Evolutionary conservation across 2,797 vertebrate genomes (phyloP).

Genomic region (Argya squamiceps): DNA sequence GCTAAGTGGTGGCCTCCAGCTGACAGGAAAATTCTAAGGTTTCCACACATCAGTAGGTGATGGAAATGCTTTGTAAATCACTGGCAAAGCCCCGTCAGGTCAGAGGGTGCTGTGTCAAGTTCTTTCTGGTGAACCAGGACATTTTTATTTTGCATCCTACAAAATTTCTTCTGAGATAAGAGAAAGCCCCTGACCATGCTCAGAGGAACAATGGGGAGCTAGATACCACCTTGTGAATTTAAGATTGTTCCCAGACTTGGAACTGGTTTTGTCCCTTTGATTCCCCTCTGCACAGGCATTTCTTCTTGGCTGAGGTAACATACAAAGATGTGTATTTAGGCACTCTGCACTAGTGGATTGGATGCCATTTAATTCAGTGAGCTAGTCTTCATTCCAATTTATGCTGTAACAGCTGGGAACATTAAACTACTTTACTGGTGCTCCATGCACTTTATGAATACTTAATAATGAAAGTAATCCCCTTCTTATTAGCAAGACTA

Average conservation of each 20-base stretch:
- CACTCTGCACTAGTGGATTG: background rate
- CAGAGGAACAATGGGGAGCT: background rate
- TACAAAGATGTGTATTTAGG: background rate
- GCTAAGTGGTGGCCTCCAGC: background rate
- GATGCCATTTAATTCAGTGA: background rate
- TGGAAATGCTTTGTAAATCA: background rate
- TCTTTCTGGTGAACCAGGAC: background rate
- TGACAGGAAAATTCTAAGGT: background rate
- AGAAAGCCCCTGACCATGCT: background rate
- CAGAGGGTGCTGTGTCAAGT: background rate
- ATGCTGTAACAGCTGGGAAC: background rate
- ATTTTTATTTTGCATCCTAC: background rate
- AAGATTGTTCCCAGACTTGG: background rate
- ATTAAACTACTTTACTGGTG: background rate
- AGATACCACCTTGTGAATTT: background rate
- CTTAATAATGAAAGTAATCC: background rate
- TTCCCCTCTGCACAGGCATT: background rate
- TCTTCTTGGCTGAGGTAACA: background rate
- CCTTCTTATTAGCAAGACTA: background rate
- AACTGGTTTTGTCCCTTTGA: background rate
- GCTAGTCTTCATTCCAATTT: background rate
- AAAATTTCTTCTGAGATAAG: background rate
- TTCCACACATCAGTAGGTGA: background rate
- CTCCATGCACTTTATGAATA: background rate
- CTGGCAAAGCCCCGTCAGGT: background rate